phyloP scores from a whole-genome alignment of 2,797 vertebrate genomes.

The Discoglossus pictus region DNA sequence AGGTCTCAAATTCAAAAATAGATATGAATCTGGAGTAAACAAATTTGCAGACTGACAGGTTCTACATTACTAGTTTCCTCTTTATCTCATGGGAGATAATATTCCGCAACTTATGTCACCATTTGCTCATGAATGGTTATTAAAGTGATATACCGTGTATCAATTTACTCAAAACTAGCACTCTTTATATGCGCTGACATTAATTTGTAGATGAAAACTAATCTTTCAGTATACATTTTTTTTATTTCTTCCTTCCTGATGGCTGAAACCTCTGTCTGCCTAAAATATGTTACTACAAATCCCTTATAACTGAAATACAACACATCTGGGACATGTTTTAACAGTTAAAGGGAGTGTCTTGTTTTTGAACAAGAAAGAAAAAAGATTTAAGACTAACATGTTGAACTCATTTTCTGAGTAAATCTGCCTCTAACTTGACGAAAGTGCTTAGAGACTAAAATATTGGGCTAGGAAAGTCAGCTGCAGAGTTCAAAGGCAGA shows the following conservation, averaged over 20 bases:
- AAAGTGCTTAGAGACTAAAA: background rate
- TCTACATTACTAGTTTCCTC: too few species aligned
- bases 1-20: too few species aligned
- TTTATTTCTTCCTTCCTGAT: constrained; percentile 20
- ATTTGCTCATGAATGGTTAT: too few species aligned
- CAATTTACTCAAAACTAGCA: too few species aligned
- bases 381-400: constrained; percentile 27
- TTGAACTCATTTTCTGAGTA: constrained; percentile 31
- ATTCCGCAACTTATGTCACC: too few species aligned
- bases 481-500: background rate
- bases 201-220: background rate
- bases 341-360: constrained; percentile 31
- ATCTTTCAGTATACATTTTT: background rate
- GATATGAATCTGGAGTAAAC: too few species aligned
- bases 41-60: too few species aligned
- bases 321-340: constrained; percentile 41
- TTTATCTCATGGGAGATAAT: too few species aligned
- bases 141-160: too few species aligned
- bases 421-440: background rate
- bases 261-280: constrained; percentile 21
- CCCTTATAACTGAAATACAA: constrained; percentile 19
- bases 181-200: constrained; percentile 21
- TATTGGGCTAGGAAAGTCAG: background rate
- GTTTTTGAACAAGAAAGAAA: constrained; percentile 1
- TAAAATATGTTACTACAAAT: constrained; percentile 28